Base-by-base conservation (phyloP, 2,797 vertebrate species). In the Emys orbicularis region DNA sequence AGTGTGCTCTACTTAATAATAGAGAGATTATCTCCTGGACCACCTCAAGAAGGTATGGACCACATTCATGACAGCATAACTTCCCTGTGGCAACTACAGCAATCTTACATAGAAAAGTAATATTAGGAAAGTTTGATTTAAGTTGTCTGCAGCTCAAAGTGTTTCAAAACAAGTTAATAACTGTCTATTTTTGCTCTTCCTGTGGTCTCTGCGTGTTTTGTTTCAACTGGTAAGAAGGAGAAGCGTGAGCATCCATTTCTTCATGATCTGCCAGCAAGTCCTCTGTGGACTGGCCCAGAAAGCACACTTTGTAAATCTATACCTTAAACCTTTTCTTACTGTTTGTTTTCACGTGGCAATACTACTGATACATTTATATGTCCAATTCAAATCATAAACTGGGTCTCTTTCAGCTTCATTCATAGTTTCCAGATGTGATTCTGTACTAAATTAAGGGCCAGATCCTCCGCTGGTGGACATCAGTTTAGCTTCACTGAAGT, bases 161-260 rank as follows among this genome's bases (percentile, higher is more conserved):
- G 21, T 54, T 31, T 81, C 54, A 23, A 54, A 41, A 81, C 12
- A 54, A 81, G 52, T 81, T 23, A 81, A 27, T 27, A n/a, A 21
- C 34, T 9, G 16, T 81, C 52, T 23, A n/a, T 68, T 85, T 88
- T n/a, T n/a, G 6, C 57, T 59, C 27, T 37, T 41, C 7, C 44
- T 8, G 65, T 77, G 4, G 11, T 2, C 2, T 79, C n/a, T 25
- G 8, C 53, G 16, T 41, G 10, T 86, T 74, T 84, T 84, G 2
- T 85, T 83, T 65, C 49, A 72, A 6, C 61, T 83, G 56, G 86
- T 77, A 10, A 86, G 87, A 52, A 59, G 84, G 65, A 68, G 56
- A 3, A 56, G 37, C 19, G 1, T 56, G 50, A 81, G 2, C 34
- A 61, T 56, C 50, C n/a, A 41, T 83, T 5, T 59, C 6, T 65